Conservation (phyloP, 2,113 vertebrate genomes). For the Vimba vimba region DNA sequence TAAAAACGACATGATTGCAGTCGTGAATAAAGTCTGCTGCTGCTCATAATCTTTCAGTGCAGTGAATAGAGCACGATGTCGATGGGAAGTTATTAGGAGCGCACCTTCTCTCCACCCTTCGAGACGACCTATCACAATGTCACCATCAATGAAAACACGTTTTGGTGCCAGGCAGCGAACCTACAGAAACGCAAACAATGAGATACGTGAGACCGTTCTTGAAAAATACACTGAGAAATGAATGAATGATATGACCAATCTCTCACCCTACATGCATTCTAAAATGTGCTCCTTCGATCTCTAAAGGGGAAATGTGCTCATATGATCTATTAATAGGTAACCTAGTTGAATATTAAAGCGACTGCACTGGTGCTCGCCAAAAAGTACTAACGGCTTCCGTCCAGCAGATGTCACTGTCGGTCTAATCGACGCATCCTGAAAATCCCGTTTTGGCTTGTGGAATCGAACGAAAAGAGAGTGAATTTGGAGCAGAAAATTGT, state of each 20-base stretch:
- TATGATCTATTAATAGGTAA: slow-evolving; percentile 37
- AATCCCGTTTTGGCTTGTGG: not conserved
- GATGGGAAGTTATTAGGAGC: not conserved
- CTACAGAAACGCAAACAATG: not conserved
- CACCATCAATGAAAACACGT: not conserved
- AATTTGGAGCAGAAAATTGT: not conserved
- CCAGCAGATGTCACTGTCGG: slow-evolving; percentile 17
- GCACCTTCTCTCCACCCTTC: slow-evolving; percentile 39
- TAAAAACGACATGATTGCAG: slow-evolving; percentile 40
- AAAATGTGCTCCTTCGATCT: not conserved
- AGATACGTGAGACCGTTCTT: not conserved
- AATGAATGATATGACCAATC: not conserved
- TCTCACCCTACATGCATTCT: not conserved
- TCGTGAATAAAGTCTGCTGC: not conserved
- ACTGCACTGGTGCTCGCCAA: not conserved
- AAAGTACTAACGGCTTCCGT: not conserved
- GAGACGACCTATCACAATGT: slow-evolving; percentile 25
- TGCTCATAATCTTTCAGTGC: slow-evolving; percentile 4
- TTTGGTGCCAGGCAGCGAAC: not conserved
- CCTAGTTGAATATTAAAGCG: slow-evolving; percentile 4
- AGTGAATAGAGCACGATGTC: not conserved
- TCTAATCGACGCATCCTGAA: not conserved
- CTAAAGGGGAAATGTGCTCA: not conserved
- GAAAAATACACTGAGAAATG: not conserved
- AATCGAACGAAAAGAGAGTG: not conserved